These are phyloP conservation scores for Neomorphus geoffroyi DNA, from an alignment of 2,797 vertebrate species.

Conservation along the genomic window DNA sequence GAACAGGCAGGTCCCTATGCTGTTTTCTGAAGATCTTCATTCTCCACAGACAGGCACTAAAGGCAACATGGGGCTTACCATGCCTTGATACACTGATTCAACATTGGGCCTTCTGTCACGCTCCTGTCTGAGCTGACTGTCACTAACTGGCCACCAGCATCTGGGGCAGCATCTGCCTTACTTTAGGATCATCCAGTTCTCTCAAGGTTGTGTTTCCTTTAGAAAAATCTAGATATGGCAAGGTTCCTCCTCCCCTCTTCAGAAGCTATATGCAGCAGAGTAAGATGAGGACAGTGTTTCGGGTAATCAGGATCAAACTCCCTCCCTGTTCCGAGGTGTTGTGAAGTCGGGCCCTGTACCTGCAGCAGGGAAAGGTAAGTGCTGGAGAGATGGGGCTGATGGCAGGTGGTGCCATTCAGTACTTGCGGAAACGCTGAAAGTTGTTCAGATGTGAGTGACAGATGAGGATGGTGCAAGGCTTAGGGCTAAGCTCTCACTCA, in stretches of 20 bases:
- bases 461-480: neutral
- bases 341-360: neutral
- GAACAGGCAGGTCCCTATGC: neutral
- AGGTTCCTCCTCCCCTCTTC: neutral
- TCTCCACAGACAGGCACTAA: neutral
- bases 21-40: neutral
- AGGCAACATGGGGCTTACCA: neutral
- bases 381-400: neutral
- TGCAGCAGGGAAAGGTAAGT: neutral
- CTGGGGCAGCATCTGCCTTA: neutral
- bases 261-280: neutral
- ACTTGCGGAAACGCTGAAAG: neutral
- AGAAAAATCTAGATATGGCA: neutral
- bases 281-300: neutral
- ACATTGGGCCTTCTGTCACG: accelerated
- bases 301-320: neutral
- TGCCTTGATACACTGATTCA: neutral
- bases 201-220: neutral
- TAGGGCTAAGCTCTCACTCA: neutral
- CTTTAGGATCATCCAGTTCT: neutral
- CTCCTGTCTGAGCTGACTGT: neutral
- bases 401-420: neutral
- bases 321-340: neutral
- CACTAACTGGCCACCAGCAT: neutral
- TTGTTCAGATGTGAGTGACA: neutral